phyloP scores from a whole-genome alignment of 2,113 vertebrate genomes.

The Dasyornis broadbenti region DNA sequence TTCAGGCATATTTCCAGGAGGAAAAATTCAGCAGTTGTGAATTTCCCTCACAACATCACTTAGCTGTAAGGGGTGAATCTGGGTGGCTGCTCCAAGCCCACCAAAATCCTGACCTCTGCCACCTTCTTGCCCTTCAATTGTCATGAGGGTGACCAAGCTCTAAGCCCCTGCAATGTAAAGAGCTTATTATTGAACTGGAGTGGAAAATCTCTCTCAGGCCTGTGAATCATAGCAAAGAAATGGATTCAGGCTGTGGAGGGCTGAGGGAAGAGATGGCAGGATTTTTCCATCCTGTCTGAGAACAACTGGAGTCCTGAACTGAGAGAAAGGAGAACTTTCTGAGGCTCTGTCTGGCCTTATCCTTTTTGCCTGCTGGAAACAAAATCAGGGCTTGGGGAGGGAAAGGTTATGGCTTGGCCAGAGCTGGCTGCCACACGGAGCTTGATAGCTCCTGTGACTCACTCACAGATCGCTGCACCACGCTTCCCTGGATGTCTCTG shows the following conservation, averaged over 20 bases:
- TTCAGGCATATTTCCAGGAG: not conserved
- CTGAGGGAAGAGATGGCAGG: constrained; percentile 52
- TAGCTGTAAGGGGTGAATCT: not conserved
- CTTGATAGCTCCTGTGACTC: constrained; percentile 34
- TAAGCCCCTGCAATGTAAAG: not conserved
- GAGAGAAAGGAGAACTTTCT: not conserved
- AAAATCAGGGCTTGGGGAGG: not conserved
- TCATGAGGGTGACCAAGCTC: not conserved
- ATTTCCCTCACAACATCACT: not conserved
- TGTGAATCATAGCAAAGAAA: constrained; percentile 69
- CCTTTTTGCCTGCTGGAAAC: constrained; percentile 15
- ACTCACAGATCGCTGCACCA: not conserved
- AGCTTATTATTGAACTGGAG: constrained; percentile 57
- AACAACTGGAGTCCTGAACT: constrained; percentile 21
- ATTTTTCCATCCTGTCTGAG: constrained; percentile 63
- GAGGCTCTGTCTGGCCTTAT: not conserved
- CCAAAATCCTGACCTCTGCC: not conserved
- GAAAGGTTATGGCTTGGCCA: not conserved
- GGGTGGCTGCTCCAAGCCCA: not conserved
- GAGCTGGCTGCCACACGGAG: not conserved
- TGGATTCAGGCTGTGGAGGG: constrained; percentile 33
- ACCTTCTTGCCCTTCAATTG: not conserved
- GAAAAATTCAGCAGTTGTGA: not conserved
- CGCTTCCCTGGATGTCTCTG: not conserved
- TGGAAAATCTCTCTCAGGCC: constrained; percentile 70